These are phyloP conservation scores for Mastomys natalensis DNA, from an alignment of 2,113 vertebrate species.

Conservation along the genomic window DNA sequence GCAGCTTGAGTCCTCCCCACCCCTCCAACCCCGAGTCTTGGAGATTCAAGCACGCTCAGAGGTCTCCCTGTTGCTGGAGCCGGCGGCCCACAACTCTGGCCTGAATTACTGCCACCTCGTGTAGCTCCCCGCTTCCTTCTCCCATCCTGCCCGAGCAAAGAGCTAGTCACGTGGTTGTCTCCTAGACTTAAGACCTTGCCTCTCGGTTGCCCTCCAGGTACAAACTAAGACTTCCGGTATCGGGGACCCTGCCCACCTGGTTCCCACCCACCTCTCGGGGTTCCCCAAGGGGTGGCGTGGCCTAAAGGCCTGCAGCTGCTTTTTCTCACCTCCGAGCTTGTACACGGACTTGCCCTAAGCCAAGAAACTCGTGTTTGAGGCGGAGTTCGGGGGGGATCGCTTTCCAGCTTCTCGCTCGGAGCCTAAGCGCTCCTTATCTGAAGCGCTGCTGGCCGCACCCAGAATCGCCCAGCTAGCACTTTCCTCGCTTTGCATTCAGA, in stretches of 20 bases:
- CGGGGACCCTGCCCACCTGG: background rate
- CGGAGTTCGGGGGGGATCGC: background rate
- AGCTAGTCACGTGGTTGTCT: constrained; percentile 39
- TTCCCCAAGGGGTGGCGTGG: background rate
- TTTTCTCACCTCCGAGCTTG: background rate
- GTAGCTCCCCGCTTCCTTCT: constrained; percentile 45
- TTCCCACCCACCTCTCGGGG: background rate
- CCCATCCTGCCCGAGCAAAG: background rate
- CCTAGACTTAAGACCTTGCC: background rate
- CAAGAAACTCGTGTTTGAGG: background rate
- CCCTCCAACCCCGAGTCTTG: too few relatives aligned
- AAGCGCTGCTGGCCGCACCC: background rate
- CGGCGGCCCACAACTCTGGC: background rate
- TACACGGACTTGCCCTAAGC: background rate
- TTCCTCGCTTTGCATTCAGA: background rate
- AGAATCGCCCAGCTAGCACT: background rate
- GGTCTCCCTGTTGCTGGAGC: background rate
- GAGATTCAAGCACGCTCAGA: background rate
- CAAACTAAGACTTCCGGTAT: background rate
- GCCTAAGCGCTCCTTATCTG: background rate
- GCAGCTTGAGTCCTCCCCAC: background rate
- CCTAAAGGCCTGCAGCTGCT: too few relatives aligned
- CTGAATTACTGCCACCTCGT: constrained; percentile 2
- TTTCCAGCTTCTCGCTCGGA: background rate
- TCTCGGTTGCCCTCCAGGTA: constrained; percentile 12